phyloP scores from a whole-genome alignment of 2,797 vertebrate species.

The Semotilus atromaculatus region DNA sequence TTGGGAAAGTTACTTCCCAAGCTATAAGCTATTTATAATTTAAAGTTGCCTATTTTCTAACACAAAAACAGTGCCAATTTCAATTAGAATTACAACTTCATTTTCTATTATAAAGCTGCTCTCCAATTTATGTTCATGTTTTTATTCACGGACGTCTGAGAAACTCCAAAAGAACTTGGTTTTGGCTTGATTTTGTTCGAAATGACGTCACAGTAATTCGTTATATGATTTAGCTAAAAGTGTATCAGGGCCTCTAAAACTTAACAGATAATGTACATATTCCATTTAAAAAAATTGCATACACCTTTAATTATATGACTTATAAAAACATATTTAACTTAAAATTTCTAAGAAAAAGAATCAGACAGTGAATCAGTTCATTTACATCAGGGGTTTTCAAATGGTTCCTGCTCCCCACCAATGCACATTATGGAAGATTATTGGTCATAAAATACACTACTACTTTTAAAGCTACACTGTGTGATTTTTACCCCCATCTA shows the following conservation, averaged over 20 bases:
- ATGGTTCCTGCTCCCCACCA: background rate
- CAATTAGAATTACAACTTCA: too few species aligned
- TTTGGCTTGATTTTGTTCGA: too few species aligned
- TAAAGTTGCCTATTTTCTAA: background rate
- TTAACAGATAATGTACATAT: background rate
- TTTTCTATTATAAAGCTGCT: too few species aligned
- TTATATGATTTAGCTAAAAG: background rate
- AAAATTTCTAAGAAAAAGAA: background rate
- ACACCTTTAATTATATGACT: too few species aligned
- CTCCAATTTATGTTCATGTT: too few species aligned
- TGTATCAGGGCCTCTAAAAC: background rate
- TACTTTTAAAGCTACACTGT: too few species aligned
- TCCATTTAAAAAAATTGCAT: too few species aligned
- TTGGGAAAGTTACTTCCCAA: background rate
- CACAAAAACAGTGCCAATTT: too few species aligned
- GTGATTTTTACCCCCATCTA: too few species aligned
- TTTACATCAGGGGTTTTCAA: background rate
- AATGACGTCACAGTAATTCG: too few species aligned
- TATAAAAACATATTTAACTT: background rate
- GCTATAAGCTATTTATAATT: background rate
- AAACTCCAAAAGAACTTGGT: background rate
- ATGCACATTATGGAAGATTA: background rate
- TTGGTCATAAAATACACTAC: background rate
- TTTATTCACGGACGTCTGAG: background rate
- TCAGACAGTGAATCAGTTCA: background rate